Percentiles rank a stretch among this genome's conserved stretches.
Conservation (phyloP, 2,113 vertebrate species). For the Eubucco bourcierii region DNA sequence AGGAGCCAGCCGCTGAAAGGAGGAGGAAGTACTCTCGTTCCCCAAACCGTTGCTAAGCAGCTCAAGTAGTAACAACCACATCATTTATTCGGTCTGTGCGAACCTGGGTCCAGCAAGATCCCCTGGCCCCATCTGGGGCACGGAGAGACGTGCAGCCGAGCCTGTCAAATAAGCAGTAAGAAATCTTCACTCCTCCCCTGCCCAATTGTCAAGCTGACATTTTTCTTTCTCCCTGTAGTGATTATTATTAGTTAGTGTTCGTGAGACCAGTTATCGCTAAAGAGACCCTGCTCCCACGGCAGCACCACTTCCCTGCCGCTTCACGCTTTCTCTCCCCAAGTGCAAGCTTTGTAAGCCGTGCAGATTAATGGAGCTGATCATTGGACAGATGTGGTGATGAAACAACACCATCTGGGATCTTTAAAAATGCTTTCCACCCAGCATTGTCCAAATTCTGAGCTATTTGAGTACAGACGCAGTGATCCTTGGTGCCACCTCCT, state of each 20-base stretch:
- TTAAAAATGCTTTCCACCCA: background rate
- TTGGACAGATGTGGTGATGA: background rate
- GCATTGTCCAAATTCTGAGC: background rate
- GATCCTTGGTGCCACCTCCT: background rate
- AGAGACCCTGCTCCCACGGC: background rate
- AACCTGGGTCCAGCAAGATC: background rate
- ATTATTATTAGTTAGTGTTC: background rate
- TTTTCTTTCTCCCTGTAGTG: accelerated
- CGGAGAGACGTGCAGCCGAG: background rate
- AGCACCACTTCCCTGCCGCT: accelerated
- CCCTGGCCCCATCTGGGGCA: background rate
- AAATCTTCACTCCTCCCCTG: background rate
- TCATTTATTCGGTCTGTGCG: background rate
- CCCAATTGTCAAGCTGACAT: background rate
- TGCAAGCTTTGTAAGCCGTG: accelerated
- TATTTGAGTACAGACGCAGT: background rate
- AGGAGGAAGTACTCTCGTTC: background rate
- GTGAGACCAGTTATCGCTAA: background rate
- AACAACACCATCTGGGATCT: background rate
- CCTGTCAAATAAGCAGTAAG: background rate
- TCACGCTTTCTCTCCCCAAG: background rate
- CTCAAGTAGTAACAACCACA: background rate
- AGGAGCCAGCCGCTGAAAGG: background rate
- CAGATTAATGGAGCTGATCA: background rate
- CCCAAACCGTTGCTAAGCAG: background rate